phyloP scores from a whole-genome alignment of 2,797 vertebrate species.

The Heteromormyrus szaboi region DNA sequence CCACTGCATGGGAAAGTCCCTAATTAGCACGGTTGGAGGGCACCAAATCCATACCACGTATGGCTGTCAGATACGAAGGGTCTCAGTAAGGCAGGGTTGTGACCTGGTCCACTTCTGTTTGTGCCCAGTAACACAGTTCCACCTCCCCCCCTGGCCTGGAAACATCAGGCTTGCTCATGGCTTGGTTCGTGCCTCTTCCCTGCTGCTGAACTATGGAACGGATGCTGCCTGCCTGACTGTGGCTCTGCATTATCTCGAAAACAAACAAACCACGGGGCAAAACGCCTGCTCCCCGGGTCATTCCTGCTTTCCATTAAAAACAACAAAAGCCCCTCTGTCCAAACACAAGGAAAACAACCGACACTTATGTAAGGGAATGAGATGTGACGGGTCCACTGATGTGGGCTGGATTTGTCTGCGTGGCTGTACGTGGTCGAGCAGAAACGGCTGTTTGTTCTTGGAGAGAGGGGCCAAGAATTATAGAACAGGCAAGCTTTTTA shows the following conservation, averaged over 20 bases:
- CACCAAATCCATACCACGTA: neutral
- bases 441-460: slow-evolving; percentile 16
- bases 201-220: slow-evolving; percentile 1
- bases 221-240: slow-evolving; percentile 15
- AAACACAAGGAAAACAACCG: slow-evolving; percentile 3
- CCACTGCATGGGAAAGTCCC: slow-evolving; percentile 8
- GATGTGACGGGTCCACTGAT: slow-evolving; percentile 24
- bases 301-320: slow-evolving; percentile 16
- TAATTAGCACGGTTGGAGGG: slow-evolving; percentile 20
- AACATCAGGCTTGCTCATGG: neutral
- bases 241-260: slow-evolving; percentile 1
- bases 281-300: neutral
- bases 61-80: neutral
- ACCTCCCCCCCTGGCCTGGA: neutral
- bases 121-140: slow-evolving; percentile 11
- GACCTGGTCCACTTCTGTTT: neutral
- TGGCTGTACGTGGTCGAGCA: slow-evolving; percentile 3
- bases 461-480: slow-evolving; percentile 5
- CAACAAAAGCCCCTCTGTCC: slow-evolving; percentile 20
- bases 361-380: slow-evolving; percentile 19
- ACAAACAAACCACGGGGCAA: slow-evolving; percentile 16
- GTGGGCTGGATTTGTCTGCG: neutral
- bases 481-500: slow-evolving; percentile 17
- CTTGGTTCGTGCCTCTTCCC: slow-evolving; percentile 5
- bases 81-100: neutral